Base-by-base conservation (phyloP, 2,888 invertebrate genomes). In the Diaprepes abbreviatus region DNA sequence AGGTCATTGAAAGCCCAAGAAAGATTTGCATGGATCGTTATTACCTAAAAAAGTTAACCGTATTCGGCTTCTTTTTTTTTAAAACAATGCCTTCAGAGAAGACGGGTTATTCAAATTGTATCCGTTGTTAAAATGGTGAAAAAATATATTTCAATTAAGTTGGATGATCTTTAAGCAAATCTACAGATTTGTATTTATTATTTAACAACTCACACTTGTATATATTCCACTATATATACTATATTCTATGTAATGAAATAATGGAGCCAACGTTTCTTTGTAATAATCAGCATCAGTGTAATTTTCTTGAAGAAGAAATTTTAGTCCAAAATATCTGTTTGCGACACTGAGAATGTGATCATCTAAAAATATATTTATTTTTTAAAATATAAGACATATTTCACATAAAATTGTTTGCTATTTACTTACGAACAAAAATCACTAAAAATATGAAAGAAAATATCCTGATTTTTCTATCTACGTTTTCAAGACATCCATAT, bases 1-100 rank as follows among this genome's bases (percentile, higher is more conserved):
- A 91, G 81, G 77, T 92, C 92, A 83, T 89, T 90, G 58, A 90
- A 91, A 78, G 89, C 92, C 92, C 92, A 92, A 1, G 88, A 83
- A 52, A 89, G 88, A 43, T 67, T 71, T 1, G 58, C 50, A 31
- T 66, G 59, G 5, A 57, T 65, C 10, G 52, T 52, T 7, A 65
- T 52, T 1, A 55, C 16, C 65, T 63, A 21, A 54, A 64, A 64
- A 21, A 31, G 6, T 4, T 14, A 31, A n/a, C n/a, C n/a, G n/a
- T n/a, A n/a, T n/a, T n/a, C n/a, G n/a, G n/a, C n/a, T n/a, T n/a
- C n/a, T n/a, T n/a, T n/a, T n/a, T n/a, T n/a, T n/a, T n/a, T n/a
- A n/a, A n/a, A n/a, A n/a, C n/a, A n/a, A n/a, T n/a, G n/a, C n/a
- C n/a, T n/a, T n/a, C n/a, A n/a, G n/a, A n/a, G n/a, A n/a, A n/a